Evolutionary conservation across 1,140 invertebrate species (phyloP).

Genomic region (Luehdorfia chinensis): DNA sequence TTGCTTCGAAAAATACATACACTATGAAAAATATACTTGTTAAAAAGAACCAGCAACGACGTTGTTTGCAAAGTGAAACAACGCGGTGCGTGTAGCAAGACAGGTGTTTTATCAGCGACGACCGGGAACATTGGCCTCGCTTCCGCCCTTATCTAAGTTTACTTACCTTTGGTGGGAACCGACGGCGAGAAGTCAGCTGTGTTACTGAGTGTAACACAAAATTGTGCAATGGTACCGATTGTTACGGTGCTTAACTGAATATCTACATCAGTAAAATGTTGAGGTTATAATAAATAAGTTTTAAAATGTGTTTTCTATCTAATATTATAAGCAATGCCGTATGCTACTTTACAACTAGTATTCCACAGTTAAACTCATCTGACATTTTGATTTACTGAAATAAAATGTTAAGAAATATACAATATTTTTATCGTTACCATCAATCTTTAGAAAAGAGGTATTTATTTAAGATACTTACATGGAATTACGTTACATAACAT

Average conservation of each 20-base stretch:
- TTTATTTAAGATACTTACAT: too few relatives aligned
- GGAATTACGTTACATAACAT: too few relatives aligned
- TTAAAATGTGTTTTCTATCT: too few relatives aligned
- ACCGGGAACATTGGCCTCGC: slow-evolving; percentile 52
- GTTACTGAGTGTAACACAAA: slow-evolving; percentile 11
- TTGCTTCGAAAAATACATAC: too few relatives aligned
- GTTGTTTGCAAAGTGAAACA: slow-evolving; percentile 11
- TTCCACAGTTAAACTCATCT: too few relatives aligned
- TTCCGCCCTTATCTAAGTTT: slow-evolving; percentile 65
- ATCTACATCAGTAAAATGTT: too few relatives aligned
- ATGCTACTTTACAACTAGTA: too few relatives aligned
- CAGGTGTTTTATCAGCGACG: slow-evolving; percentile 51
- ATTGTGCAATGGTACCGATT: slow-evolving; percentile 14
- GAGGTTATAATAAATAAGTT: not conserved
- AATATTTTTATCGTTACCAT: not conserved
- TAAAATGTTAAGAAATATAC: not conserved
- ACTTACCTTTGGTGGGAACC: slow-evolving; percentile 58
- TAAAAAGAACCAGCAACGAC: slow-evolving; percentile 8
- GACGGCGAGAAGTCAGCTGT: slow-evolving; percentile 42
- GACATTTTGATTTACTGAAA: not conserved
- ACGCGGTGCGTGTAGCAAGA: slow-evolving; percentile 19
- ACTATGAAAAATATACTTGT: too few relatives aligned
- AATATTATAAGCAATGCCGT: too few relatives aligned
- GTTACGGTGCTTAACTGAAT: slow-evolving; percentile 1
- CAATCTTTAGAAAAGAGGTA: too few relatives aligned